Conservation (phyloP, 2,797 vertebrate genomes). For the Hapalemur alaotrensis region DNA sequence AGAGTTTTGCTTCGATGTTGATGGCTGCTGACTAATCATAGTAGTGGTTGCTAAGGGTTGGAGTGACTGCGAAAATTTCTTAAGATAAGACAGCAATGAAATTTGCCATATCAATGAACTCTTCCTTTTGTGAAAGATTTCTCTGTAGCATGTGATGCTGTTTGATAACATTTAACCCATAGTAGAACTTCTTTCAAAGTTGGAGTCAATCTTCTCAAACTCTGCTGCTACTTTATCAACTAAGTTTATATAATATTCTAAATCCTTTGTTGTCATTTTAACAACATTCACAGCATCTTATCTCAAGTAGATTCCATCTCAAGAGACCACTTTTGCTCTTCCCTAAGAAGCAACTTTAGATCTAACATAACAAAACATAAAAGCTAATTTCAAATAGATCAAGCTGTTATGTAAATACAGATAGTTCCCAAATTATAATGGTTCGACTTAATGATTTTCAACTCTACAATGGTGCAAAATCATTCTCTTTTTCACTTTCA, state of each 20-base stretch:
- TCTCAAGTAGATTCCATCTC: background rate
- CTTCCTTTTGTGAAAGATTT: background rate
- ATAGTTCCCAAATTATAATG: background rate
- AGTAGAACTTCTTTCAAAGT: background rate
- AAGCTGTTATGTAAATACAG: background rate
- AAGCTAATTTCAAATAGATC: background rate
- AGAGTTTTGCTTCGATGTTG: background rate
- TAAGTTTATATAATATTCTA: background rate
- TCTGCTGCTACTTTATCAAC: background rate
- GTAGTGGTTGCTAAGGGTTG: background rate
- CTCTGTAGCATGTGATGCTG: background rate
- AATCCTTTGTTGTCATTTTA: background rate
- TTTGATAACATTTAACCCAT: background rate
- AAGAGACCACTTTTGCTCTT: background rate
- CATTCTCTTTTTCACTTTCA: background rate
- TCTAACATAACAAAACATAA: background rate
- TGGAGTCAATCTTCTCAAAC: background rate
- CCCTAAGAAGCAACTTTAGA: background rate
- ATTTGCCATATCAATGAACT: background rate
- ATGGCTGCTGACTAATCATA: background rate
- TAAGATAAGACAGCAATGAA: background rate
- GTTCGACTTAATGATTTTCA: background rate
- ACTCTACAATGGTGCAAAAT: background rate
- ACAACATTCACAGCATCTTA: background rate
- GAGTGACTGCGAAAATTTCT: background rate